Evolutionary conservation across 2,888 invertebrate species (phyloP), one percentile per base, ranked within the genome.

Genomic region (Phrixothrix hirtus): DNA sequence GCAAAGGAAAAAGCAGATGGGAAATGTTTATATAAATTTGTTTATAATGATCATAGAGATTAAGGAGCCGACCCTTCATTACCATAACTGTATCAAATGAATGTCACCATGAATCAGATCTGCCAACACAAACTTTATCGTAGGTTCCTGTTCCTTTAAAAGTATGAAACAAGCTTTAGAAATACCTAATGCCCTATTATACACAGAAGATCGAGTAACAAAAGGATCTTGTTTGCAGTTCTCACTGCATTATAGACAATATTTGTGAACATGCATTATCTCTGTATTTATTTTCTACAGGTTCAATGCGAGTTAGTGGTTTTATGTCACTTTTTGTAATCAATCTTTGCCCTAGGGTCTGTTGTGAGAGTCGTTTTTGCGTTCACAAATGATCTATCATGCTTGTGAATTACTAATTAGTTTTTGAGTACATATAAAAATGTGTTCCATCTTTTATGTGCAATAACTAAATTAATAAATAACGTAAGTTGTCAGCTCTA

Each of bases 231-330:
- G 57, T 64, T 64, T 64, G 61, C 62, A 52, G 61, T 64, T 64
- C 64, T 62, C 62, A 64, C 64, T 62, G 61, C 58, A 60, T 63
- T 56, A 59, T 64, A 58, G 62, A 57, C 59, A 55, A 60, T 64
- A 59, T 62, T 64, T 61, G 51, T 62, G 57, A 61, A 62, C 62
- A 63, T 48, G 57, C 52, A 61, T 64, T 59, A 60, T 60, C 49
- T 58, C 52, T 53, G 53, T 55, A 46, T 47, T 46, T 47, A 47
- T 42, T 53, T 46, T 46, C 45, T 32, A 41, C 46, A 45, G 45
- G 26, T 15, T 37, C 17, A 30, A 36, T 38, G 46, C 37, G 47
- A 31, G 34, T 32, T 36, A 34, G 39, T 36, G 35, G 41, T 35
- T n/a, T 48, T 48, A 26, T 35, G 48, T 42, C 52, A 53, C 42